A percentile compares a stretch with the other conserved stretches of the same genome.
Conservation (phyloP, 2,113 vertebrate genomes). For the Fregetta grallaria region DNA sequence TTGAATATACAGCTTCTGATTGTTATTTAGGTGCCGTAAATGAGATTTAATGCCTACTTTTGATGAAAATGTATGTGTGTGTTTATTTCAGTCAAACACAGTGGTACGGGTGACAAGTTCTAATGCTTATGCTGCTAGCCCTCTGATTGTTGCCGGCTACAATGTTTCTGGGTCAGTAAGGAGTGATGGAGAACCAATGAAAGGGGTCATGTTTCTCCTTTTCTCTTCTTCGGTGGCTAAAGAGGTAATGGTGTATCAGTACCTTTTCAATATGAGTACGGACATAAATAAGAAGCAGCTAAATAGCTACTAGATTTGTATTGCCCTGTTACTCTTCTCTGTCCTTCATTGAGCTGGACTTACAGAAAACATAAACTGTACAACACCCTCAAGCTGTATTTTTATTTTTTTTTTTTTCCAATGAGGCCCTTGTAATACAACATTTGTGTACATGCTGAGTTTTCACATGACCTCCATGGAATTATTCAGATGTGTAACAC, state of each 20-base stretch:
- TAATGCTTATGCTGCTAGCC: conserved; percentile 82
- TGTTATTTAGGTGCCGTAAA: not conserved
- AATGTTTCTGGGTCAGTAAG: conserved; percentile 93
- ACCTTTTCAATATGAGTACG: not conserved
- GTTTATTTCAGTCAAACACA: conserved; percentile 77
- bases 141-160: conserved; percentile 91
- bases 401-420: not conserved
- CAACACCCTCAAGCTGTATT: not conserved
- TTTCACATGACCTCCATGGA: not conserved
- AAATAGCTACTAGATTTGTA: not conserved
- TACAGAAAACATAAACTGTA: not conserved
- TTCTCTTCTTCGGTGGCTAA: conserved; percentile 84
- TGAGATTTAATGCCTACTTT: not conserved
- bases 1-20: not conserved
- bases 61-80: not conserved
- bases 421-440: not conserved
- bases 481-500: not conserved
- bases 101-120: conserved; percentile 85
- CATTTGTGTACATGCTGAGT: not conserved
- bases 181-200: conserved; percentile 97
- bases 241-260: conserved; percentile 77
- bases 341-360: not conserved
- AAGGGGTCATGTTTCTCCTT: conserved; percentile 95
- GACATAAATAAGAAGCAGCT: not conserved
- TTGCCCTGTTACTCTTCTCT: not conserved